These are phyloP conservation scores for Noturus placidus DNA, from an alignment of 2,113 vertebrate species.

Conservation along the genomic window DNA sequence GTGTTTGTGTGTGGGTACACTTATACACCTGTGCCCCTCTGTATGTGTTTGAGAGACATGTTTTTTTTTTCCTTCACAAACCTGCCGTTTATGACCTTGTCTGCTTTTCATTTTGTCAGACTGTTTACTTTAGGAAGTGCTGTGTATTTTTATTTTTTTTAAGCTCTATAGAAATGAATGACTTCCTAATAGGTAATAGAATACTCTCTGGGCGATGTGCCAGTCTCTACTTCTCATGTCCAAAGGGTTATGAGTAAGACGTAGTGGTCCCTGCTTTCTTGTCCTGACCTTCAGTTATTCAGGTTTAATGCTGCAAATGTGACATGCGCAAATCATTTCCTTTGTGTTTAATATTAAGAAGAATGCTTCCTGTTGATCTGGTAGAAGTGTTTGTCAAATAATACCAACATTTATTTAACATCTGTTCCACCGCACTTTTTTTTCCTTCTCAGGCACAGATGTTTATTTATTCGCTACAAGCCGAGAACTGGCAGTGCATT, in stretches of 20 bases:
- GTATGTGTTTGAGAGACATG: constrained; percentile 16
- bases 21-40: constrained; percentile 10
- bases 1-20: constrained; percentile 43
- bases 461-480: constrained; percentile 5
- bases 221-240: constrained; percentile 36
- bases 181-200: constrained; percentile 56
- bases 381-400: constrained; percentile 15
- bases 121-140: constrained; percentile 48
- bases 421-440: background rate
- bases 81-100: constrained; percentile 38
- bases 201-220: constrained; percentile 53
- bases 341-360: constrained; percentile 11
- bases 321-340: constrained; percentile 2
- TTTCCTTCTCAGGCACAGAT: background rate
- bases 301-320: constrained; percentile 8
- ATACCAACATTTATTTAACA: constrained; percentile 35
- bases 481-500: background rate
- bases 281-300: constrained; percentile 25
- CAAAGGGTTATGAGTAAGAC: background rate
- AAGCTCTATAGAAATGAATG: constrained; percentile 51
- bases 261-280: constrained; percentile 10
- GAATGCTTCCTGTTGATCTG: constrained; percentile 12
- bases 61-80: background rate
- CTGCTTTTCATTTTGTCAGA: constrained; percentile 35
- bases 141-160: constrained; percentile 37